These are phyloP conservation scores for Drosophila paulistorum DNA, from an alignment of 1,140 invertebrate genomes.

Conservation along the genomic window DNA sequence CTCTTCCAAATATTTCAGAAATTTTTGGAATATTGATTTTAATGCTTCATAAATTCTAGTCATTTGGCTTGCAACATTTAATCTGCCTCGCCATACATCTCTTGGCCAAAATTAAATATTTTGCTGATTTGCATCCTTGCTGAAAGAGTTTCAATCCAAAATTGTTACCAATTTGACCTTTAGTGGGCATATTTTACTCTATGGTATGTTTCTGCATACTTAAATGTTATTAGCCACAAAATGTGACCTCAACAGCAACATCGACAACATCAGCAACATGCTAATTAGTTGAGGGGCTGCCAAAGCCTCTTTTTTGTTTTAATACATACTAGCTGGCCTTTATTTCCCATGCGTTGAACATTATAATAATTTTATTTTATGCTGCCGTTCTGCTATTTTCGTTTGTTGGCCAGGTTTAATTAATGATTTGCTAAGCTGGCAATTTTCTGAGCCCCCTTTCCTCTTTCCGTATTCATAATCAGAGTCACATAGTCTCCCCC, in stretches of 20 bases:
- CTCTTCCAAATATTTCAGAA: too few species aligned
- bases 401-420: conserved; percentile 67
- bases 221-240: conserved; percentile 8
- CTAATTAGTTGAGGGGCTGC: conserved; percentile 57
- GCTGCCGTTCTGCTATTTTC: conserved; percentile 38
- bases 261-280: conserved; percentile 44
- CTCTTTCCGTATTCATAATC: neutral
- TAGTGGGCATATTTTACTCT: neutral
- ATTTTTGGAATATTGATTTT: too few species aligned
- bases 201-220: conserved; percentile 2
- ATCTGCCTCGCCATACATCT: neutral
- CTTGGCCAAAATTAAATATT: neutral
- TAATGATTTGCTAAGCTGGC: conserved; percentile 75
- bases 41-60: too few species aligned
- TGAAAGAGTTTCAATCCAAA: neutral
- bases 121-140: neutral
- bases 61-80: neutral
- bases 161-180: neutral
- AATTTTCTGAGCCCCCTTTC: conserved; percentile 13
- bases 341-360: conserved; percentile 70
- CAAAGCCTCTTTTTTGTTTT: conserved; percentile 29
- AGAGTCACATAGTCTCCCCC: conserved; percentile 5
- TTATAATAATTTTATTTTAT: conserved; percentile 67
- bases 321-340: conserved; percentile 19
- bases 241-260: conserved; percentile 9